Conservation (phyloP, 2,888 invertebrate species). For the Cephus pulcher region DNA sequence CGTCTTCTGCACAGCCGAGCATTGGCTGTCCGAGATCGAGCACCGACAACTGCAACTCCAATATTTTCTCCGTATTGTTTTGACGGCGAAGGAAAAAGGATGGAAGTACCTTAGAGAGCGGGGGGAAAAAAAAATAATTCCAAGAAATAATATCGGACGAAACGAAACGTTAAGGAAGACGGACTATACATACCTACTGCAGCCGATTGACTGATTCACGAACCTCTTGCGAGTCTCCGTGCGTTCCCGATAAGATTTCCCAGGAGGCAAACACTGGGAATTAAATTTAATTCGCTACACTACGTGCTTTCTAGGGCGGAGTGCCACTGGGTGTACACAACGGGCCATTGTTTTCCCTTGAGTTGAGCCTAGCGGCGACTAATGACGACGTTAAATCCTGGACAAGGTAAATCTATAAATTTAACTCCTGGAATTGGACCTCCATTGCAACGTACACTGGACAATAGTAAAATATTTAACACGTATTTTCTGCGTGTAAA, state of each 20-base stretch:
- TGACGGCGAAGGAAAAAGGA: not conserved
- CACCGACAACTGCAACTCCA: not conserved
- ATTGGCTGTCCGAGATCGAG: not conserved
- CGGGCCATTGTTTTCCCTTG: not conserved
- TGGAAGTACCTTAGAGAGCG: not conserved
- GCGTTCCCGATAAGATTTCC: not conserved
- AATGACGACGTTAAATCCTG: conserved; percentile 1
- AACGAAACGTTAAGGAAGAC: not conserved
- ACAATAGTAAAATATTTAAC: not conserved
- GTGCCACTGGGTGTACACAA: not conserved
- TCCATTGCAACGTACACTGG: not conserved
- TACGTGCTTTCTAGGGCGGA: not conserved
- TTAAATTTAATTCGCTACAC: not conserved
- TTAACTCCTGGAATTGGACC: not conserved
- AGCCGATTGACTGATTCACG: not conserved
- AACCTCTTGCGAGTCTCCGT: not conserved
- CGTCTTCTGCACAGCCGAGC: conserved; percentile 1
- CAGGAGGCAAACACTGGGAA: not conserved
- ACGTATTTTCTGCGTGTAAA: not conserved
- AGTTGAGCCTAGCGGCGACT: not conserved
- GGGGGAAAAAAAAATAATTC: not conserved
- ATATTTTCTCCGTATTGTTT: not conserved
- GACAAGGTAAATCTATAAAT: not conserved
- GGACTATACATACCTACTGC: not conserved
- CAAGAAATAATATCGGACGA: not conserved